phyloP scores from a whole-genome alignment of 2,797 vertebrate genomes.

The Ateles fusciceps region DNA sequence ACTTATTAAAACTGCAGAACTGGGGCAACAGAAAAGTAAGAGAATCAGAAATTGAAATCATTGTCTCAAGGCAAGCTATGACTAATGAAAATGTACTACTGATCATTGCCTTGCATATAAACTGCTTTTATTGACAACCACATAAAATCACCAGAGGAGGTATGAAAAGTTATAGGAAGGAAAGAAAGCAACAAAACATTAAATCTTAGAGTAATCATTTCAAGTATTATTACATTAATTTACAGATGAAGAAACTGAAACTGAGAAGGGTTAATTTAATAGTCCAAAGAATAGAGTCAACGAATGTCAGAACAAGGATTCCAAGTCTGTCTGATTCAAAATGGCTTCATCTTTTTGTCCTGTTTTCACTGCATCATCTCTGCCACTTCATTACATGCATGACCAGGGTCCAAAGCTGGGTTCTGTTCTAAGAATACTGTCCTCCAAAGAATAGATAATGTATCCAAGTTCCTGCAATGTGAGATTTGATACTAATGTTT shows the following conservation, averaged over 20 bases:
- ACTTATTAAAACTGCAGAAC: not conserved
- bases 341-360: accelerated
- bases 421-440: not conserved
- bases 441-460: not conserved
- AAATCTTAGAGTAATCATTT: not conserved
- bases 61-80: not conserved
- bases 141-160: not conserved
- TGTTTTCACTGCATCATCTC: accelerated
- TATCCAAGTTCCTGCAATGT: not conserved
- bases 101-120: not conserved
- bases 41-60: conserved; percentile 14
- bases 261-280: not conserved
- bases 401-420: not conserved
- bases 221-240: not conserved
- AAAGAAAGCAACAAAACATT: not conserved
- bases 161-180: not conserved
- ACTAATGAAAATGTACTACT: not conserved
- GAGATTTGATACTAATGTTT: not conserved
- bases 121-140: conserved; percentile 27
- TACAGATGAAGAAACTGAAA: not conserved
- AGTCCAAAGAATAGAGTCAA: not conserved
- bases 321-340: not conserved
- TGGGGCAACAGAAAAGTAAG: not conserved
- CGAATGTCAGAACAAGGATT: not conserved
- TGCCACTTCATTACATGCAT: accelerated